These are phyloP conservation scores for Ageneiosus marmoratus DNA, from an alignment of 2,113 vertebrate species.

Conservation along the genomic window DNA sequence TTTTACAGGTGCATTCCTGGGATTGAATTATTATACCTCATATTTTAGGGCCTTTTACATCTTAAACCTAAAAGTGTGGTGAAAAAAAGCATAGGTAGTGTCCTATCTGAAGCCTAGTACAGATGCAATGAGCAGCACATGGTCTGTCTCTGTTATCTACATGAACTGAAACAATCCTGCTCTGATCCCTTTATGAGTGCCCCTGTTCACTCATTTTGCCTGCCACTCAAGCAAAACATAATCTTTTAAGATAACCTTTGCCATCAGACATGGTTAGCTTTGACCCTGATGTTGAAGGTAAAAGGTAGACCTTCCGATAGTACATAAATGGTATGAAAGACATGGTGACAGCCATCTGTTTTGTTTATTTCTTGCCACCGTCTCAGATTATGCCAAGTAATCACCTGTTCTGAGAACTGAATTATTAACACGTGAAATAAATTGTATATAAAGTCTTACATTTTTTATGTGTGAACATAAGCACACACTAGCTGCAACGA, in stretches of 20 bases:
- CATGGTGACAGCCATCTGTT: neutral
- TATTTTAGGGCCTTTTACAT: neutral
- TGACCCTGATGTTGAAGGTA: constrained; percentile 40
- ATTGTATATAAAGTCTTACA: neutral
- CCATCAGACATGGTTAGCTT: constrained; percentile 30
- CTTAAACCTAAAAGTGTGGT: neutral
- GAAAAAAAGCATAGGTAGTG: neutral
- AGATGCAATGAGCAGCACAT: constrained; percentile 59
- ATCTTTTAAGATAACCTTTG: constrained; percentile 50
- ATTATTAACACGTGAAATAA: neutral
- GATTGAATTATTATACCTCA: too few relatives aligned
- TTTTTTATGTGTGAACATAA: constrained; percentile 13
- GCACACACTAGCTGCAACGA: neutral
- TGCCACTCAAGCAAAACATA: constrained; percentile 31
- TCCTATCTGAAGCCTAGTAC: constrained; percentile 11
- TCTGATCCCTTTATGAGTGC: constrained; percentile 50
- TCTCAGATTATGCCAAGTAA: neutral
- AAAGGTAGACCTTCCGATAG: neutral
- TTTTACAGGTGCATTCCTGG: too few relatives aligned
- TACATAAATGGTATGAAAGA: neutral
- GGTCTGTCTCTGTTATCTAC: constrained; percentile 69
- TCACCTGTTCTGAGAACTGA: neutral
- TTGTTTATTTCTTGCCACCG: neutral
- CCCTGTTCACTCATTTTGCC: constrained; percentile 30
- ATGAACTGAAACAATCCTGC: constrained; percentile 61